Percentiles rank a stretch among this genome's conserved stretches.
Evolutionary conservation across 2,888 invertebrate species (phyloP).

Genomic region (Tupiocoris notatus): DNA sequence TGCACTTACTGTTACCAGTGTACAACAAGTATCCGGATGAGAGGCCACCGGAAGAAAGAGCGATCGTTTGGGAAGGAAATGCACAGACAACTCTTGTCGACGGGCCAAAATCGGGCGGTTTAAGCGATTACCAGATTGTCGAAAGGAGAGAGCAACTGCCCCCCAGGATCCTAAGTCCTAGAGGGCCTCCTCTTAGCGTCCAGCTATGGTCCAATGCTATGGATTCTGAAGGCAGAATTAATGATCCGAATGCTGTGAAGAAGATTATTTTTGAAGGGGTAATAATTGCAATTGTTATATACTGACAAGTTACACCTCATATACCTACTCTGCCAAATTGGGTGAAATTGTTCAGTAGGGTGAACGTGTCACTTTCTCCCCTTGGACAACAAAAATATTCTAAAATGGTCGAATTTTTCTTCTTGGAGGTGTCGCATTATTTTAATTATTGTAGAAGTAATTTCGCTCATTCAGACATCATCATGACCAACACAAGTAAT

Average conservation of each 20-base stretch:
- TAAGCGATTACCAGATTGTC: conserved; percentile 64
- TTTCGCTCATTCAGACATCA: too few species aligned
- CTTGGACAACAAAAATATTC: too few species aligned
- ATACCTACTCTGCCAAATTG: too few species aligned
- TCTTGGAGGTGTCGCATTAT: too few species aligned
- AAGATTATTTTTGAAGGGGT: conserved; percentile 90
- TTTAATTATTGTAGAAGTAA: too few species aligned
- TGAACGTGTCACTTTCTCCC: too few species aligned
- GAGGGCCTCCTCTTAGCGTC: conserved; percentile 69
- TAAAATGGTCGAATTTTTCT: too few species aligned
- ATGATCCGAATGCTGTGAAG: conserved; percentile 73
- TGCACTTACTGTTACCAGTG: too few species aligned
- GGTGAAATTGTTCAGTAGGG: too few species aligned
- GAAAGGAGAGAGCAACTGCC: conserved; percentile 57
- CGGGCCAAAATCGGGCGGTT: conserved; percentile 17
- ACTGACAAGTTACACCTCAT: too few species aligned
- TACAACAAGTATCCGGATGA: conserved; percentile 49
- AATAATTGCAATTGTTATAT: conserved; percentile 52
- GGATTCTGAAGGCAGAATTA: conserved; percentile 76
- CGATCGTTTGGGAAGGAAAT: conserved; percentile 24
- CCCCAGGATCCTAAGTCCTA: conserved; percentile 65
- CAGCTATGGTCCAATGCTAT: conserved; percentile 81
- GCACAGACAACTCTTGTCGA: conserved; percentile 14
- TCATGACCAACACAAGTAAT: too few species aligned
- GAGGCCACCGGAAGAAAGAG: conserved; percentile 49